Evolutionary conservation across 2,888 invertebrate species (phyloP).

Genomic region (Lepidonotus clava): DNA sequence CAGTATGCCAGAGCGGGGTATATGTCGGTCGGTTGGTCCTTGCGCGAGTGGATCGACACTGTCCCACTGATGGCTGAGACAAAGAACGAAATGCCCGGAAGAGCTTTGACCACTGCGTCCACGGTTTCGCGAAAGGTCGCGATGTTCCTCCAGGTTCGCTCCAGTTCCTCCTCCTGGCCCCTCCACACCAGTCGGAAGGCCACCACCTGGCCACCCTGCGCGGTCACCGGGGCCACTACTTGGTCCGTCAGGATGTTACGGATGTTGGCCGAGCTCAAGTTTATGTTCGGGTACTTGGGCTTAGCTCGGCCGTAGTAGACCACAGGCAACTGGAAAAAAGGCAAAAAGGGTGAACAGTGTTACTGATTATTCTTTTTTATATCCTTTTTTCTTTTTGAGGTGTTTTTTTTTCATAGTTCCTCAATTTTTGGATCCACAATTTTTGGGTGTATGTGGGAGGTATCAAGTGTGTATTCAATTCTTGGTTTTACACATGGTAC

Average conservation of each 20-base stretch:
- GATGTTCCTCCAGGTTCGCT: constrained; percentile 43
- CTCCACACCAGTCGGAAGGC: constrained; percentile 56
- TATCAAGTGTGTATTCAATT: no score
- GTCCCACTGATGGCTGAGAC: constrained; percentile 51
- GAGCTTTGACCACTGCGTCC: constrained; percentile 6
- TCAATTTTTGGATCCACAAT: no score
- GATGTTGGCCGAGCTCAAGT: constrained; percentile 38
- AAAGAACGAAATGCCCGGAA: constrained; percentile 9
- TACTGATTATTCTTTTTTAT: not conserved
- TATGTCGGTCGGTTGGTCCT: constrained; percentile 28
- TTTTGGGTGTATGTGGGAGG: no score
- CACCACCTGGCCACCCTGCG: constrained; percentile 19
- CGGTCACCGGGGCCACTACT: constrained; percentile 15
- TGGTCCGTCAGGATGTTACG: constrained; percentile 15
- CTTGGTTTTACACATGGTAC: no score
- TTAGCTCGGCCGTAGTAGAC: not conserved
- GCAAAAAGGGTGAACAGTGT: constrained; percentile 22
- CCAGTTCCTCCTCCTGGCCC: constrained; percentile 23
- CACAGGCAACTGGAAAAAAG: constrained; percentile 31
- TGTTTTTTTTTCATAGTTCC: not conserved
- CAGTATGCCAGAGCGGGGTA: constrained; percentile 50
- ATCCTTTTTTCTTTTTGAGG: not conserved
- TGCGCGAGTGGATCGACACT: constrained; percentile 18
- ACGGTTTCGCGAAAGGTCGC: not conserved
- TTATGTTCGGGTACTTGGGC: constrained; percentile 47